These are phyloP conservation scores for Naja naja DNA, from an alignment of 2,113 vertebrate species.

Conservation along the genomic window DNA sequence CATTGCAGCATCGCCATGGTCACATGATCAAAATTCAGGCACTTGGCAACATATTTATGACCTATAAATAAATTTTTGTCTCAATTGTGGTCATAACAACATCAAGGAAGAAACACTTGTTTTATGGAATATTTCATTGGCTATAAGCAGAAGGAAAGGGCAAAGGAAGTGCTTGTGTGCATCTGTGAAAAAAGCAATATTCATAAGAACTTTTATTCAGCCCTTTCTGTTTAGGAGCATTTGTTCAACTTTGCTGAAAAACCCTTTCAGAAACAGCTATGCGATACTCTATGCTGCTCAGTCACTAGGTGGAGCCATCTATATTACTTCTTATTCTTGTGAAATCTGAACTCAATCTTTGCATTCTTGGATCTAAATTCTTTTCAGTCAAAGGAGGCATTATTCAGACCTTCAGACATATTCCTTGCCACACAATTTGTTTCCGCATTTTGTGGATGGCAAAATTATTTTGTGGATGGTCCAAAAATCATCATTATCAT, in stretches of 20 bases:
- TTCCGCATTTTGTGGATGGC: background rate
- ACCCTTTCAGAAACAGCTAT: background rate
- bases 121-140: background rate
- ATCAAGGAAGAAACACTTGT: background rate
- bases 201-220: constrained; percentile 10
- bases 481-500: background rate
- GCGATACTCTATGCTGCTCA: background rate
- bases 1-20: background rate
- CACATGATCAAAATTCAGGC: background rate
- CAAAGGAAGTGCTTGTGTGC: background rate
- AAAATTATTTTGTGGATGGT: too few species aligned
- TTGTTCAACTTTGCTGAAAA: background rate
- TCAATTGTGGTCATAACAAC: background rate
- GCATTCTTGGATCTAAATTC: background rate
- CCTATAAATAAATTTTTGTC: background rate
- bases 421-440: background rate
- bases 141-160: background rate
- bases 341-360: background rate
- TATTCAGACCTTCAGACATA: background rate
- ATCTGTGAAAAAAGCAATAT: background rate
- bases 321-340: background rate
- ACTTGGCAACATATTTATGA: background rate
- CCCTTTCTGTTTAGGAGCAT: background rate
- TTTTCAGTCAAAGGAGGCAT: background rate
- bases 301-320: constrained; percentile 14